A percentile compares a stretch with the other conserved stretches of the same genome.
These are phyloP conservation scores for Myrmophylax atrothorax DNA, from an alignment of 2,113 vertebrate genomes.

Conservation along the genomic window DNA sequence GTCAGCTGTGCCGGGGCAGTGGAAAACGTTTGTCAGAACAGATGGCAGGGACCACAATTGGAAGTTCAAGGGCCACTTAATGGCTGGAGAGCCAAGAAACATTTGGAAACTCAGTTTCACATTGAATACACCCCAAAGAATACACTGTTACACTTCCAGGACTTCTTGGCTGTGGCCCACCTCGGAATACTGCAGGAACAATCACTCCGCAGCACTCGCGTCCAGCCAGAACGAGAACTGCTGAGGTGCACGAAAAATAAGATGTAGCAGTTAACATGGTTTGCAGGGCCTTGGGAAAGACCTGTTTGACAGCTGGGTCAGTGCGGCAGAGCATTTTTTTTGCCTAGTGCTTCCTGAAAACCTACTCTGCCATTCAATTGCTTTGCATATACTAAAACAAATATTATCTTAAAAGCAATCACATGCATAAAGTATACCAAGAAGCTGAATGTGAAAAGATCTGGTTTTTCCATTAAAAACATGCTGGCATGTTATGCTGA, in stretches of 20 bases:
- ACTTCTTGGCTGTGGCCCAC: not conserved
- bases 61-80: slow-evolving; percentile 39
- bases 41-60: not conserved
- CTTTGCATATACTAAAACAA: not conserved
- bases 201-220: not conserved
- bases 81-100: not conserved
- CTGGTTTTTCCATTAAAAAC: not conserved
- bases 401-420: not conserved
- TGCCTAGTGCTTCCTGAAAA: not conserved
- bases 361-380: not conserved
- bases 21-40: slow-evolving; percentile 55
- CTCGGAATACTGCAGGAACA: not conserved
- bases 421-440: not conserved
- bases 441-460: not conserved
- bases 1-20: slow-evolving; percentile 17
- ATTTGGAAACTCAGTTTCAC: not conserved
- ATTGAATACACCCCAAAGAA: slow-evolving; percentile 37
- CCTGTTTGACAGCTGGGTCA: not conserved
- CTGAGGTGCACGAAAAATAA: slow-evolving; percentile 32
- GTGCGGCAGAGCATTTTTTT: not conserved
- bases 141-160: not conserved
- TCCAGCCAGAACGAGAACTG: not conserved
- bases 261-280: not conserved
- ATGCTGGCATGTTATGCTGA: not conserved
- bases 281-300: not conserved